These are phyloP conservation scores for Frankliniella intonsa DNA, from an alignment of 2,888 invertebrate genomes.

Conservation along the genomic window DNA sequence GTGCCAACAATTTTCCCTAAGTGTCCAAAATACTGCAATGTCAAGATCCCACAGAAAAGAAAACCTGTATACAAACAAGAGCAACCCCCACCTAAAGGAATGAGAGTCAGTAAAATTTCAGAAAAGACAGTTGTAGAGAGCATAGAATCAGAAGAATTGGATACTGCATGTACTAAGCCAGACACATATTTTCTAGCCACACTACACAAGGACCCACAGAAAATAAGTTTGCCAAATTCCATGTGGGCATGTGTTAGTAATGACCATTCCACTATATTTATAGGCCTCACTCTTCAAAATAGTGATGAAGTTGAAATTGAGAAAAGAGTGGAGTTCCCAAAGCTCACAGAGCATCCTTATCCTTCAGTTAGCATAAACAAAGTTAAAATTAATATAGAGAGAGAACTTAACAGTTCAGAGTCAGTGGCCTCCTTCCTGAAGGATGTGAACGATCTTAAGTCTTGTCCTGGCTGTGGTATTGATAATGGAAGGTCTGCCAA, in stretches of 20 bases:
- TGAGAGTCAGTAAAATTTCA: background rate
- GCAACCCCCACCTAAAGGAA: background rate
- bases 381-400: background rate
- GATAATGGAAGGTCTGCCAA: background rate
- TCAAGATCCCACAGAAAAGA: background rate
- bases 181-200: background rate
- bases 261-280: background rate
- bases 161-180: background rate
- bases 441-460: background rate
- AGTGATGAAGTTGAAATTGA: background rate
- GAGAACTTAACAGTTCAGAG: background rate
- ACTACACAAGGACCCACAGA: background rate
- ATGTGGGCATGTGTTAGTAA: background rate
- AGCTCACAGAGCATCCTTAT: background rate
- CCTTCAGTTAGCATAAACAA: background rate
- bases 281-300: background rate
- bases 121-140: background rate
- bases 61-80: background rate
- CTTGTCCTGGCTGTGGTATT: background rate
- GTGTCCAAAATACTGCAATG: background rate
- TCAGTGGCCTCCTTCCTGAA: background rate
- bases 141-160: background rate
- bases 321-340: background rate
- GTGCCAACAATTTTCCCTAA: background rate
- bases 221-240: background rate